Conservation (phyloP, 2,888 invertebrate species). For the Tenthredo livida region DNA sequence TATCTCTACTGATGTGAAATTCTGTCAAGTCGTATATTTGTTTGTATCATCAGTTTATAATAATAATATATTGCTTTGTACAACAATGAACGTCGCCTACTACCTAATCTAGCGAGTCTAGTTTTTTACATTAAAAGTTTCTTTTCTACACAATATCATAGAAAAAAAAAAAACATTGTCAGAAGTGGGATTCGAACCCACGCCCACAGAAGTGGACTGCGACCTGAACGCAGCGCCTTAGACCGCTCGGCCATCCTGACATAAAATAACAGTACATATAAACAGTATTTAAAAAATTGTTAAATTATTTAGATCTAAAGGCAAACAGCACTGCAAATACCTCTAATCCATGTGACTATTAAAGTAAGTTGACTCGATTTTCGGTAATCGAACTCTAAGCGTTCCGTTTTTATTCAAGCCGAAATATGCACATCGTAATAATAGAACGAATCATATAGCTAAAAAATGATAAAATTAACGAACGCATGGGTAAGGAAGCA, state of each 20-base stretch:
- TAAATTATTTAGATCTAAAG: background rate
- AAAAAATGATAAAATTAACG: background rate
- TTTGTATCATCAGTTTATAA: no score
- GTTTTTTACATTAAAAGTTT: no score
- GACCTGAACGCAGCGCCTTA: conserved; percentile 91
- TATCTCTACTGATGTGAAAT: no score
- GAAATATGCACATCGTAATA: background rate
- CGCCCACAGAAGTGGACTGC: conserved; percentile 91
- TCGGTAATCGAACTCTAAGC: background rate
- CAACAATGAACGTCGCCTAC: no score
- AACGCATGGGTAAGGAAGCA: conserved; percentile 13
- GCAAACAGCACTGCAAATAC: background rate
- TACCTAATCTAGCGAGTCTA: no score
- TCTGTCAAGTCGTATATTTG: no score
- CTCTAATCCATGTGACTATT: background rate
- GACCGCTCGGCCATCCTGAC: conserved; percentile 95
- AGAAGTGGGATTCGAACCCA: conserved; percentile 92
- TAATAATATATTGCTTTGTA: no score
- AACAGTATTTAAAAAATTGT: background rate
- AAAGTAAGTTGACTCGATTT: background rate
- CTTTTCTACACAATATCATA: no score
- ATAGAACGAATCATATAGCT: background rate
- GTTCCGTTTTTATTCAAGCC: background rate
- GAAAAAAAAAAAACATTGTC: conserved; percentile 78
- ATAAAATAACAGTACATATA: background rate